phyloP scores from a whole-genome alignment of 2,113 vertebrate species.

The Canis aureus region DNA sequence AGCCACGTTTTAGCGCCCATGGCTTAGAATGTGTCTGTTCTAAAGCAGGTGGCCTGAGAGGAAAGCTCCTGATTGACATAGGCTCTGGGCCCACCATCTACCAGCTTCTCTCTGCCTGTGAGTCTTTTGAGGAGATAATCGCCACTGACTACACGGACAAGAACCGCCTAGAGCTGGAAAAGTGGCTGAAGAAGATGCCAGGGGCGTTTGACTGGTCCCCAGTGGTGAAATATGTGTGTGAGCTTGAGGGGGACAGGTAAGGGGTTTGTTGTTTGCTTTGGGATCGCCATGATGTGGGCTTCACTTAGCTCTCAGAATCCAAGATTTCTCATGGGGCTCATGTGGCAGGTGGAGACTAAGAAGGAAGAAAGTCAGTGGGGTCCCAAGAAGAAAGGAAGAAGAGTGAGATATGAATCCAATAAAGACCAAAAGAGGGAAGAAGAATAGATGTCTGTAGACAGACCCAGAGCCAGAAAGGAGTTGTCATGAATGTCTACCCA shows the following conservation, averaged over 20 bases:
- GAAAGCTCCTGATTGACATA: slow-evolving; percentile 70
- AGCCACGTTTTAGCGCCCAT: background rate
- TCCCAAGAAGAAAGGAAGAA: background rate
- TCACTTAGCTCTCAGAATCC: background rate
- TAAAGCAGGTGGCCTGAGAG: slow-evolving; percentile 66
- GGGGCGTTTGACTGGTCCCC: slow-evolving; percentile 76
- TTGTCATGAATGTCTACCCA: background rate
- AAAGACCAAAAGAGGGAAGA: background rate
- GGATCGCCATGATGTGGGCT: no score
- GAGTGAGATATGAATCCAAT: background rate
- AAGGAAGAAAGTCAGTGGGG: background rate
- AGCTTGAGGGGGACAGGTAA: slow-evolving; percentile 79
- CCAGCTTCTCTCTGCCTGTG: slow-evolving; percentile 78
- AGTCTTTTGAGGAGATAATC: slow-evolving; percentile 76
- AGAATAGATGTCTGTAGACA: background rate
- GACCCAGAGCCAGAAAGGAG: background rate
- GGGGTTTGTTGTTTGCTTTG: background rate
- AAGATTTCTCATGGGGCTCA: background rate
- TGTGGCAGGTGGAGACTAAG: background rate
- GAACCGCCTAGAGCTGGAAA: slow-evolving; percentile 77
- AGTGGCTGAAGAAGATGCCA: slow-evolving; percentile 69
- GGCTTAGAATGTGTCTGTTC: background rate
- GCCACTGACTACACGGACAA: slow-evolving; percentile 60
- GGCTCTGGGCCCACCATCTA: slow-evolving; percentile 77
- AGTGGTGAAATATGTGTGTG: slow-evolving; percentile 71